Evolutionary conservation across 2,113 vertebrate species (phyloP).

Genomic region (Prochilodus magdalenae): DNA sequence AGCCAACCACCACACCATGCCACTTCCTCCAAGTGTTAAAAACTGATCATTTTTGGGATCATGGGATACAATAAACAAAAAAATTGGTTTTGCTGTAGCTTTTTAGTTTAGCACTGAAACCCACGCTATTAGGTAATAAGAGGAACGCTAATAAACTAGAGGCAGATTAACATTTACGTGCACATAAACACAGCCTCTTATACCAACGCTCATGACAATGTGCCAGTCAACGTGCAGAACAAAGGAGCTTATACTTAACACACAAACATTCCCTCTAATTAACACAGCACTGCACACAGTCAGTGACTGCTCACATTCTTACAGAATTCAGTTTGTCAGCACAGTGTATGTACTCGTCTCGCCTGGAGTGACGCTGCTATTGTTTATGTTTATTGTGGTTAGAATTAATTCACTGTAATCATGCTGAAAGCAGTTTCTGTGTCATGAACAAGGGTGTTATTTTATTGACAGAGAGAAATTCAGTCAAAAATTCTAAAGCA

Average conservation of each 20-base stretch:
- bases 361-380: neutral
- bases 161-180: neutral
- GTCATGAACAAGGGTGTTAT: conserved; percentile 12
- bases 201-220: conserved; percentile 7
- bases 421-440: neutral
- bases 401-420: neutral
- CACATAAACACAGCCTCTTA: conserved; percentile 31
- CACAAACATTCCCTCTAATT: conserved; percentile 13
- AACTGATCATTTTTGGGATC: too few relatives aligned
- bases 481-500: conserved; percentile 31
- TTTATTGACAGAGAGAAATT: conserved; percentile 1
- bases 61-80: too few relatives aligned
- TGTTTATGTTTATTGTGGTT: neutral
- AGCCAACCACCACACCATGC: too few relatives aligned
- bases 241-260: neutral
- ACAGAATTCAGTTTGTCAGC: neutral
- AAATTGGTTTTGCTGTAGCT: too few relatives aligned
- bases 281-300: conserved; percentile 15
- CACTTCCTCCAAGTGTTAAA: too few relatives aligned
- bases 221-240: neutral
- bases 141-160: too few relatives aligned
- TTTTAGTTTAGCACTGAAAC: too few relatives aligned
- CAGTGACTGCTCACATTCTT: neutral
- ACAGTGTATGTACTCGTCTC: neutral
- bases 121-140: too few relatives aligned